These are phyloP conservation scores for Carassius auratus DNA, from an alignment of 2,113 vertebrate species.

Conservation along the genomic window DNA sequence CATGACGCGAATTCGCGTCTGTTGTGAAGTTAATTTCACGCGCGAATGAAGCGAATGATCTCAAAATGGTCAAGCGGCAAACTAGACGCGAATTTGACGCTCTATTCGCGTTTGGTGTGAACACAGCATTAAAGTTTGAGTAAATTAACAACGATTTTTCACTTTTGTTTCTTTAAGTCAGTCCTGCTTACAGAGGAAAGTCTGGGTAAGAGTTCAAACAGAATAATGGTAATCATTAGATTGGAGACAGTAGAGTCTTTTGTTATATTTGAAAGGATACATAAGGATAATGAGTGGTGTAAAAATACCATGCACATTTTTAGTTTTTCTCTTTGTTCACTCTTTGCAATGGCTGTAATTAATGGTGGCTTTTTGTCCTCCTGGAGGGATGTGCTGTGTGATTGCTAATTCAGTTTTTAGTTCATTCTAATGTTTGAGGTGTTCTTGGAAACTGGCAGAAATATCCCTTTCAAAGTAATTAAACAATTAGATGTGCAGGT, in stretches of 20 bases:
- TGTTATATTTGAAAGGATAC: constrained; percentile 37
- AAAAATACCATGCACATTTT: constrained; percentile 45
- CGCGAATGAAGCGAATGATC: too few relatives aligned
- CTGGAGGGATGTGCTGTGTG: background rate
- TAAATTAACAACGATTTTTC: too few relatives aligned
- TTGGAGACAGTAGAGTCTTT: constrained; percentile 19
- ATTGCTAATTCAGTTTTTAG: background rate
- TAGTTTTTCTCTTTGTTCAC: constrained; percentile 35
- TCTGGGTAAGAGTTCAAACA: background rate
- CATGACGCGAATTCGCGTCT: too few relatives aligned
- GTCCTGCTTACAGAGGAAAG: constrained; percentile 15
- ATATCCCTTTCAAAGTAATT: constrained; percentile 11
- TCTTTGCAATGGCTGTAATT: constrained; percentile 33
- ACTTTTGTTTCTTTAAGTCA: constrained; percentile 13
- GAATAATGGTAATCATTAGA: constrained; percentile 29
- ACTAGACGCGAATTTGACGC: too few relatives aligned
- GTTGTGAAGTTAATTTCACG: too few relatives aligned
- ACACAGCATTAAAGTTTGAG: too few relatives aligned
- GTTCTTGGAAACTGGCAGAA: background rate
- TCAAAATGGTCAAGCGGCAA: too few relatives aligned
- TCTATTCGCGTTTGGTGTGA: too few relatives aligned
- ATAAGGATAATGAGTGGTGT: constrained; percentile 48
- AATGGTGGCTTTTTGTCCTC: constrained; percentile 37
- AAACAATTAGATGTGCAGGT: constrained; percentile 1
- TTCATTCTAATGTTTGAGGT: background rate